Evolutionary conservation across 2,113 vertebrate genomes (phyloP).

Genomic region (Neolamprologus variostigma): DNA sequence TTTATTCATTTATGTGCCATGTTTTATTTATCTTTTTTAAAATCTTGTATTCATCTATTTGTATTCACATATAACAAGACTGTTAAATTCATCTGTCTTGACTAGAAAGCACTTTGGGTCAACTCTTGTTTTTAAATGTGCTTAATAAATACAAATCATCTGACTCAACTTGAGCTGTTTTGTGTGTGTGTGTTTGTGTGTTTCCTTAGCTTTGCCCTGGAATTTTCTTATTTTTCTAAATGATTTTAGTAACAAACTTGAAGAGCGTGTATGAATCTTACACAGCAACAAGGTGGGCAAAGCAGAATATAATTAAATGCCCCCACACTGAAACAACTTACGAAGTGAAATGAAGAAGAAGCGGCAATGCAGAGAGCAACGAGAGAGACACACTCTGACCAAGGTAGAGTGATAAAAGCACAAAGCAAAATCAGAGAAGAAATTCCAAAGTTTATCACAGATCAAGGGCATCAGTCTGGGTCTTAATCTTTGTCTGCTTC

Average conservation of each 20-base stretch:
- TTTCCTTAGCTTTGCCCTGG: not conserved
- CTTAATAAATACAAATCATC: not conserved
- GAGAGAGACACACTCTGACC: not conserved
- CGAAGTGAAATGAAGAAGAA: not conserved
- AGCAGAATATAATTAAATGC: not conserved
- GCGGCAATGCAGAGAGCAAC: not conserved
- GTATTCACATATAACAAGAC: not conserved
- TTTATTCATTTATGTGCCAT: not conserved
- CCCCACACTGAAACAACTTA: not conserved
- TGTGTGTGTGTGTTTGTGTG: not conserved
- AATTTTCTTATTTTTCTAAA: not conserved
- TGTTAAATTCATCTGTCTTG: not conserved
- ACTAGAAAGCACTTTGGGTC: not conserved
- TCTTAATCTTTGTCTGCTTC: constrained; percentile 32
- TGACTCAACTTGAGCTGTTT: not conserved
- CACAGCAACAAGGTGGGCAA: not conserved
- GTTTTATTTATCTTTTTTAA: not conserved
- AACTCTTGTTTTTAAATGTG: not conserved
- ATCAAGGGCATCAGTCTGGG: constrained; percentile 29
- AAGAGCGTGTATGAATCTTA: not conserved
- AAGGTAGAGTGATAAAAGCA: constrained; percentile 13
- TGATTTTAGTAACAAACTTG: not conserved
- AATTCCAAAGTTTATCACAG: constrained; percentile 42
- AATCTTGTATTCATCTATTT: not conserved
- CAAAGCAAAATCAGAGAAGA: not conserved